These are phyloP conservation scores for Cathartes aura DNA, from an alignment of 2,113 vertebrate genomes.

Conservation along the genomic window DNA sequence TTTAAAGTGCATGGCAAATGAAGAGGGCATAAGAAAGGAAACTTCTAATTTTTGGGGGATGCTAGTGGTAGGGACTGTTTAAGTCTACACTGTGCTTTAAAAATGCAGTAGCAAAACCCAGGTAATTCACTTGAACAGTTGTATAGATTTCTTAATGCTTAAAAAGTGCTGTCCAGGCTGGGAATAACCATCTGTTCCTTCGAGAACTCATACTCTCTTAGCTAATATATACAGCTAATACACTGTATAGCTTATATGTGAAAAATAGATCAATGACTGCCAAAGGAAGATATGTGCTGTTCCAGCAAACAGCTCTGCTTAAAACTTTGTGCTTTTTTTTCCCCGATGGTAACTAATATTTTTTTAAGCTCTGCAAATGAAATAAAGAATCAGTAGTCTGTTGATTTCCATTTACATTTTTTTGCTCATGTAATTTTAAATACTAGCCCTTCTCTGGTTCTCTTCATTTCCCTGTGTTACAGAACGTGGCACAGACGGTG, in stretches of 20 bases:
- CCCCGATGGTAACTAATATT: background rate
- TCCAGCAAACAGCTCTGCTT: background rate
- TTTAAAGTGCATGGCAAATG: constrained; percentile 79
- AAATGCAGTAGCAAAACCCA: background rate
- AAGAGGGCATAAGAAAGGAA: background rate
- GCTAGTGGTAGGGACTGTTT: background rate
- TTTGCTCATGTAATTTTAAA: constrained; percentile 41
- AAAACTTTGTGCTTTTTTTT: background rate
- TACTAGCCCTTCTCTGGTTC: constrained; percentile 2
- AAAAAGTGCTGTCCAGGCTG: constrained; percentile 22
- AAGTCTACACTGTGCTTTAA: background rate
- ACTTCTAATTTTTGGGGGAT: background rate
- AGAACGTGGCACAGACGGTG: background rate
- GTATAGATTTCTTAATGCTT: constrained; percentile 49
- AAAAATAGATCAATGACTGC: constrained; percentile 14
- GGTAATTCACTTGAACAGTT: constrained; percentile 45
- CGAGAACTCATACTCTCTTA: constrained; percentile 7
- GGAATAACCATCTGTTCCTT: constrained; percentile 36
- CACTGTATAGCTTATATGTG: background rate
- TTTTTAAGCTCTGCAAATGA: constrained; percentile 15
- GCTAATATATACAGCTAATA: background rate
- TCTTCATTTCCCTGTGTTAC: background rate
- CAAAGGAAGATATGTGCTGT: background rate
- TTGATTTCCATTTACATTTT: constrained; percentile 20
- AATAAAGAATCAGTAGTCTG: background rate